Conservation (phyloP, 2,888 invertebrate genomes). For the Pyrrhosoma nymphula region DNA sequence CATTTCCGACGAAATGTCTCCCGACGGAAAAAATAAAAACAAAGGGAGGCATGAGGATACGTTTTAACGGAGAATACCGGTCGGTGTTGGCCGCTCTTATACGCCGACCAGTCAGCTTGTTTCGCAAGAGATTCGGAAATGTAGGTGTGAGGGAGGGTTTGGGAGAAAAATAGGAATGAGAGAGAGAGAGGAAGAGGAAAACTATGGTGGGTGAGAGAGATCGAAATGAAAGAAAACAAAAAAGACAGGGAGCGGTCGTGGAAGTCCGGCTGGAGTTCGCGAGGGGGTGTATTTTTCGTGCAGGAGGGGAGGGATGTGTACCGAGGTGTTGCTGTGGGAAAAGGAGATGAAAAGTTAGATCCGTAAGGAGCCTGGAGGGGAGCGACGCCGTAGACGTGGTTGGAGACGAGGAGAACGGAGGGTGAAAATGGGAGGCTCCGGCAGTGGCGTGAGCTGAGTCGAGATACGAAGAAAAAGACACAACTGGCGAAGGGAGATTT, state of each 20-base stretch:
- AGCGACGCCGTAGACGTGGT: no score
- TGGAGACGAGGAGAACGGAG: background rate
- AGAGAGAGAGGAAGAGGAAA: background rate
- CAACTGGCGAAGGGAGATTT: background rate
- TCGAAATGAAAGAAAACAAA: background rate
- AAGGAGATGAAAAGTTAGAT: conserved; percentile 19
- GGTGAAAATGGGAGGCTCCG: background rate
- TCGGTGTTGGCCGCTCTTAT: background rate
- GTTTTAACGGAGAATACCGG: background rate
- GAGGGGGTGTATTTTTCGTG: background rate
- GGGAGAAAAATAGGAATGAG: no score
- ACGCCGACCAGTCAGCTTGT: background rate
- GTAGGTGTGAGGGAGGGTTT: background rate
- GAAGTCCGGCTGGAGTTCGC: background rate
- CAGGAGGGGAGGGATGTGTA: background rate
- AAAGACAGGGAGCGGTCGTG: background rate
- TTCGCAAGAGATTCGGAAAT: background rate
- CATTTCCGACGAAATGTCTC: background rate
- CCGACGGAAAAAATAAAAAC: background rate
- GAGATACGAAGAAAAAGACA: background rate
- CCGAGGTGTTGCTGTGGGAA: background rate
- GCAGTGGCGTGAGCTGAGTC: background rate
- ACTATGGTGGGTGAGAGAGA: background rate
- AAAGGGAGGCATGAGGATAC: background rate
- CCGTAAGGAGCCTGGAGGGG: background rate